phyloP scores from a whole-genome alignment of 2,888 invertebrate species.

The Drosophila histrio region DNA sequence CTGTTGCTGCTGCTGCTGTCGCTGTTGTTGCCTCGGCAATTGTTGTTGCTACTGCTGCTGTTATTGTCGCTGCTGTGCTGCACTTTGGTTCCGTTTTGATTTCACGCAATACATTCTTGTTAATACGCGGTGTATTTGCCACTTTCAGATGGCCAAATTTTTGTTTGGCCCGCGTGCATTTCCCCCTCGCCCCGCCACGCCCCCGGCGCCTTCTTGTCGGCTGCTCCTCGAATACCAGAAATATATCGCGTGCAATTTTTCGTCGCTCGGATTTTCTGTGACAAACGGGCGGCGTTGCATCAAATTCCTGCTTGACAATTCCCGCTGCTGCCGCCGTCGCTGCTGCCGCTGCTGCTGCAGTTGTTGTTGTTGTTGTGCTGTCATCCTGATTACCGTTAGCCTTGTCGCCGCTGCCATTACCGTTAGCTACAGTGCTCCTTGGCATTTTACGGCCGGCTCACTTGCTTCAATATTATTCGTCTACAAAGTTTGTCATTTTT shows the following conservation, averaged over 20 bases:
- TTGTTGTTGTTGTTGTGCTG: constrained; percentile 5
- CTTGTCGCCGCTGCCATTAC: constrained; percentile 23
- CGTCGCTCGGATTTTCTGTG: constrained; percentile 83
- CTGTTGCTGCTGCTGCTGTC: background rate
- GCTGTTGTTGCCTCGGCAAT: background rate
- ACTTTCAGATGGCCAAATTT: constrained; percentile 77
- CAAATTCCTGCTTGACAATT: constrained; percentile 72
- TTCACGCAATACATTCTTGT: constrained; percentile 72
- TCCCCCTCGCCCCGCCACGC: constrained; percentile 72
- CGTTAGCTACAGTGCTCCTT: constrained; percentile 68
- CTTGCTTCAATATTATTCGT: constrained; percentile 47
- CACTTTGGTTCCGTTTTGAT: constrained; percentile 82
- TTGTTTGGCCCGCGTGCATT: constrained; percentile 74
- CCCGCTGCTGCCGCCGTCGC: background rate
- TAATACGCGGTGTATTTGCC: constrained; percentile 74
- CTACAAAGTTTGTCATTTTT: constrained; percentile 63
- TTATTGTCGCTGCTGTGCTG: constrained; percentile 42
- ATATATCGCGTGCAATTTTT: constrained; percentile 83
- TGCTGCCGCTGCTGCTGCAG: background rate
- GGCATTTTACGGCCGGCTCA: constrained; percentile 72
- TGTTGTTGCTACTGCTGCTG: constrained; percentile 1
- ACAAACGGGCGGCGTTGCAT: constrained; percentile 58
- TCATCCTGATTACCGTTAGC: constrained; percentile 41
- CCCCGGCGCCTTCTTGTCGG: constrained; percentile 70
- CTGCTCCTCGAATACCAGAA: constrained; percentile 83